Percentiles rank a stretch among this genome's conserved stretches.
phyloP scores from a whole-genome alignment of 2,888 invertebrate species.

The Mythimna lalbum region DNA sequence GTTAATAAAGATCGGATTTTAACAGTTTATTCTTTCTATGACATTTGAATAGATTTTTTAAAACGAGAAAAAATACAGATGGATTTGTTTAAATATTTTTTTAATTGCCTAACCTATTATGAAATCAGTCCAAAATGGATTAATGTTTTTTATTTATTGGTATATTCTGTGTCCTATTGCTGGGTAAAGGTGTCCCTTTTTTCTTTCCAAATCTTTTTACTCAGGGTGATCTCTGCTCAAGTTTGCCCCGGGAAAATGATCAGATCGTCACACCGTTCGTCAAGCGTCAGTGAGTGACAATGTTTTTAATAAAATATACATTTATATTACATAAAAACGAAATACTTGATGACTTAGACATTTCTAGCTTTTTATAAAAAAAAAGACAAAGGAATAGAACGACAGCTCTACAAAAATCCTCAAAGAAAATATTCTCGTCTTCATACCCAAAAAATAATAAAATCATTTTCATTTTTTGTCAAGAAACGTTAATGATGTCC shows the following conservation, averaged over 20 bases:
- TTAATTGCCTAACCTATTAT: not conserved
- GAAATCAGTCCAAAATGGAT: not conserved
- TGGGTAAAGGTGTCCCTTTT: too few species aligned
- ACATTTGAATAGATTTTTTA: not conserved
- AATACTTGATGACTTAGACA: not conserved
- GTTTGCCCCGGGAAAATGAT: too few species aligned
- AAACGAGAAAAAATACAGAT: not conserved
- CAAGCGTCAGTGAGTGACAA: too few species aligned
- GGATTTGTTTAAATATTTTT: not conserved
- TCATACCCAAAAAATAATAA: conserved; percentile 16
- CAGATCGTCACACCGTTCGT: too few species aligned
- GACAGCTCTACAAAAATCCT: not conserved
- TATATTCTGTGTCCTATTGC: too few species aligned
- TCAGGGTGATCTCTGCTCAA: too few species aligned
- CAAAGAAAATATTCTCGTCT: not conserved
- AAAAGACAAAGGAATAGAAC: not conserved
- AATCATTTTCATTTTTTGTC: conserved; percentile 35
- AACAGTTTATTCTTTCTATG: conserved; percentile 7
- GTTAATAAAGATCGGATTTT: conserved; percentile 4
- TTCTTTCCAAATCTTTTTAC: too few species aligned
- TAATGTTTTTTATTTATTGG: too few species aligned
- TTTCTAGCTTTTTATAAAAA: not conserved
- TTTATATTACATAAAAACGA: too few species aligned
- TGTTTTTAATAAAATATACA: too few species aligned
- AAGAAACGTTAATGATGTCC: conserved; percentile 54